Evolutionary conservation across 2,113 vertebrate species (phyloP).

Genomic region (Cynoglossus semilaevis): DNA sequence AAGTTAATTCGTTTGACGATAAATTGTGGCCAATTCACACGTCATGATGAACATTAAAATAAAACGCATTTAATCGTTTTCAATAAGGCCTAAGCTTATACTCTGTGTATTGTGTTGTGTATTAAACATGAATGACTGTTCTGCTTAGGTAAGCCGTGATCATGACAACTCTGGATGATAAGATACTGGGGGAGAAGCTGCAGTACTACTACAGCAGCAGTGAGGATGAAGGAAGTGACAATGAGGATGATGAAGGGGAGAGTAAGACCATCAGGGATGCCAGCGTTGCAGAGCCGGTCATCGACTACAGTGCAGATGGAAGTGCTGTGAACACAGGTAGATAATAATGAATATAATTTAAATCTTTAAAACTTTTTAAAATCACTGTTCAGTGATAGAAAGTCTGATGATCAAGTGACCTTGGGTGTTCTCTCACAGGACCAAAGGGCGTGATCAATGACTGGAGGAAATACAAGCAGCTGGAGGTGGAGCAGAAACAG

Average conservation of each 20-base stretch:
- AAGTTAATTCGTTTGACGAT: too few species aligned
- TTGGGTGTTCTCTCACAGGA: conserved; percentile 68
- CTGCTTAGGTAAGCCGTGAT: conserved; percentile 34
- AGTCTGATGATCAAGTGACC: not conserved
- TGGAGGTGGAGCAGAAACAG: conserved; percentile 91
- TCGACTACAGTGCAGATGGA: conserved; percentile 83
- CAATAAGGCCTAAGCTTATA: too few species aligned
- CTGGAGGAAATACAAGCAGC: conserved; percentile 94
- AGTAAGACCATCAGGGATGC: conserved; percentile 71
- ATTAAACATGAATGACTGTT: not conserved
- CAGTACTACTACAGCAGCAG: conserved; percentile 99
- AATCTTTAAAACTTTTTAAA: too few species aligned
- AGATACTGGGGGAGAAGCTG: conserved; percentile 92
- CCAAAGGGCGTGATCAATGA: conserved; percentile 98
- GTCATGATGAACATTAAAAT: too few species aligned
- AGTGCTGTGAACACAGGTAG: conserved; percentile 91
- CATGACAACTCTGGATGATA: conserved; percentile 95
- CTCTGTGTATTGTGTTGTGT: not conserved
- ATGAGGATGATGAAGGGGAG: conserved; percentile 80
- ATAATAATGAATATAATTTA: not conserved
- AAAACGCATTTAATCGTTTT: too few species aligned
- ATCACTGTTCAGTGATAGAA: too few species aligned
- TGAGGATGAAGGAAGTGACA: conserved; percentile 92
- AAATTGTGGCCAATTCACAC: too few species aligned
- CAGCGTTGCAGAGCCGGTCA: conserved; percentile 62